Evolutionary conservation across 2,888 invertebrate species (phyloP).

Genomic region (Sarcophaga rosellei): DNA sequence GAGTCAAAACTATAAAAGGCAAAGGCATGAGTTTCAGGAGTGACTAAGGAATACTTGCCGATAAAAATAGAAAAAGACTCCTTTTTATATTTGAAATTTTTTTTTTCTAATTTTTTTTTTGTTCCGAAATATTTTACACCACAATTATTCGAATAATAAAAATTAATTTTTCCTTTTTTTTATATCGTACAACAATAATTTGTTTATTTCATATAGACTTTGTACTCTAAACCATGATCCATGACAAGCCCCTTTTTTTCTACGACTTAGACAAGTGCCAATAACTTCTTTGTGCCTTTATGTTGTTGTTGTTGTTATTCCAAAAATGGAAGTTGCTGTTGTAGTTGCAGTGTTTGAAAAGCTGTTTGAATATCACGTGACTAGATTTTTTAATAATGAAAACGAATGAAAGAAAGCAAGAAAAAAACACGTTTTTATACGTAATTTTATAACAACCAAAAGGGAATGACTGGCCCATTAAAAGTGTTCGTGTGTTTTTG

Average conservation of each 20-base stretch:
- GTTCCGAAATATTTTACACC: no score
- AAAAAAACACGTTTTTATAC: constrained; percentile 6
- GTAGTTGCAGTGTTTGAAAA: background rate
- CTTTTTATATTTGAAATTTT: no score
- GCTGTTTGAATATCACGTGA: constrained; percentile 9
- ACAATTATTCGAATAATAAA: no score
- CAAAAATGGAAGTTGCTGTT: background rate
- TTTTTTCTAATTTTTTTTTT: no score
- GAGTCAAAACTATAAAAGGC: no score
- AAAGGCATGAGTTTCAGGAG: no score
- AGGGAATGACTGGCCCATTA: no score
- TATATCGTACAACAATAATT: background rate
- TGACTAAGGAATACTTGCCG: no score
- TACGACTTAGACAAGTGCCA: no score
- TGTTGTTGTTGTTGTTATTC: background rate
- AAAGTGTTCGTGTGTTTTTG: background rate
- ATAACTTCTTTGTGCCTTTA: background rate
- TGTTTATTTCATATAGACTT: no score
- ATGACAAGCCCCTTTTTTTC: constrained; percentile 1
- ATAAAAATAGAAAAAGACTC: no score
- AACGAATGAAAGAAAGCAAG: background rate
- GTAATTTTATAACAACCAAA: background rate
- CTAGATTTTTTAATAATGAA: constrained; percentile 2
- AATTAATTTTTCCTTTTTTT: no score
- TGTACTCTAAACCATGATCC: background rate